Percentiles rank a stretch among this genome's conserved stretches.
Conservation (phyloP, 2,888 invertebrate species). For the Blastobasis lacticolella region DNA sequence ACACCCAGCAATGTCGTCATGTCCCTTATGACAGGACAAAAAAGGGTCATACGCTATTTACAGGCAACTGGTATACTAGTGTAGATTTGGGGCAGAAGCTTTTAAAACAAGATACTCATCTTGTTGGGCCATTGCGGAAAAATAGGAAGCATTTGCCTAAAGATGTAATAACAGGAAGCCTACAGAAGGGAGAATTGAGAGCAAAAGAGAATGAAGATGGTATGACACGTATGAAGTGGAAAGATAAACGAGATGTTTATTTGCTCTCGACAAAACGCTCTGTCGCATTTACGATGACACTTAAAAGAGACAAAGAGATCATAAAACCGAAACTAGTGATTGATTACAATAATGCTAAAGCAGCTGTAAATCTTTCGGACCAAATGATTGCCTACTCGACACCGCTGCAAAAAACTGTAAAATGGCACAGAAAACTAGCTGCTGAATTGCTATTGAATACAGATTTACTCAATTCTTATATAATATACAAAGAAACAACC, state of each 20-base stretch:
- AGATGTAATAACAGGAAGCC: conserved; percentile 5
- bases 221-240: conserved; percentile 13
- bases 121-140: conserved; percentile 11
- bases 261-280: conserved; percentile 11
- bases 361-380: conserved; percentile 8
- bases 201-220: conserved; percentile 12
- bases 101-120: conserved; percentile 12
- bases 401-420: neutral
- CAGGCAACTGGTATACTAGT: conserved; percentile 20
- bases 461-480: neutral
- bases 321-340: conserved; percentile 12
- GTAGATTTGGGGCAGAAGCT: conserved; percentile 16
- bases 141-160: conserved; percentile 10
- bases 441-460: neutral
- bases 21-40: conserved; percentile 19
- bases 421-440: neutral
- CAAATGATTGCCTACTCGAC: conserved; percentile 8
- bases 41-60: conserved; percentile 18
- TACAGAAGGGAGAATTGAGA: conserved; percentile 6
- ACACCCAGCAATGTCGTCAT: conserved; percentile 24
- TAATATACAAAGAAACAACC: conserved; percentile 16
- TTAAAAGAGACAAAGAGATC: neutral
- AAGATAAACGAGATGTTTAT: conserved; percentile 15
- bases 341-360: conserved; percentile 13
- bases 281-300: neutral